phyloP scores from a whole-genome alignment of 2,888 invertebrate genomes.

The Andrena marginata region DNA sequence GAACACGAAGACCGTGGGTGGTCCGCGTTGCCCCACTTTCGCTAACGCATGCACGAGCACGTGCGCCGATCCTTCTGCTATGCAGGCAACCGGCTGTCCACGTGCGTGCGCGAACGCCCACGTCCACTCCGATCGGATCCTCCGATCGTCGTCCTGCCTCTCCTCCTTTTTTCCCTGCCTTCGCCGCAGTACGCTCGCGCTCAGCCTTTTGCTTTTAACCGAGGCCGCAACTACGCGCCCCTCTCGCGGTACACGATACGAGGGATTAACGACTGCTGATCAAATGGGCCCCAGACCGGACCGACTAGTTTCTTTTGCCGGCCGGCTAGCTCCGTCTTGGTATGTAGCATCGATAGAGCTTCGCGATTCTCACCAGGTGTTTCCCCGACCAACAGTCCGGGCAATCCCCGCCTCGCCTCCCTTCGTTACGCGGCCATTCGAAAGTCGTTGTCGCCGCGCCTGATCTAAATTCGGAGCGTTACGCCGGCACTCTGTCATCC shows the following conservation, averaged over 20 bases:
- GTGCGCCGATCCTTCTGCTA: conserved; percentile 63
- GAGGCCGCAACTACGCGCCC: background rate
- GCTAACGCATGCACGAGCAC: conserved; percentile 76
- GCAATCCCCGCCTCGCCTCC: background rate
- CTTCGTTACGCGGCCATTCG: background rate
- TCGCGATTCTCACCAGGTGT: background rate
- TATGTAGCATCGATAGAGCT: background rate
- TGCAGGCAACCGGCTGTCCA: conserved; percentile 54
- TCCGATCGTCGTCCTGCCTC: background rate
- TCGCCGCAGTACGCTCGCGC: background rate
- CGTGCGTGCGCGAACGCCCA: conserved; percentile 43
- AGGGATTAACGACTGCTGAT: conserved; percentile 21
- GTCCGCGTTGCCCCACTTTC: conserved; percentile 74
- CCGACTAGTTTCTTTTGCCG: conserved; percentile 5
- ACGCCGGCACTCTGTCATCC: conserved; percentile 67
- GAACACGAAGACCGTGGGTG: conserved; percentile 65
- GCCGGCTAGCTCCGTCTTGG: background rate
- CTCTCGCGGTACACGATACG: background rate
- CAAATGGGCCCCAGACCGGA: conserved; percentile 8
- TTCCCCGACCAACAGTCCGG: background rate
- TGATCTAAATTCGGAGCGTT: conserved; percentile 47
- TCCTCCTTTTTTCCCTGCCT: background rate
- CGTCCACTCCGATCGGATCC: background rate
- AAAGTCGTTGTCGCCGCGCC: conserved; percentile 1
- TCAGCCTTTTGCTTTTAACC: background rate